phyloP scores from a whole-genome alignment of 2,113 vertebrate species.

The Cynoglossus semilaevis region DNA sequence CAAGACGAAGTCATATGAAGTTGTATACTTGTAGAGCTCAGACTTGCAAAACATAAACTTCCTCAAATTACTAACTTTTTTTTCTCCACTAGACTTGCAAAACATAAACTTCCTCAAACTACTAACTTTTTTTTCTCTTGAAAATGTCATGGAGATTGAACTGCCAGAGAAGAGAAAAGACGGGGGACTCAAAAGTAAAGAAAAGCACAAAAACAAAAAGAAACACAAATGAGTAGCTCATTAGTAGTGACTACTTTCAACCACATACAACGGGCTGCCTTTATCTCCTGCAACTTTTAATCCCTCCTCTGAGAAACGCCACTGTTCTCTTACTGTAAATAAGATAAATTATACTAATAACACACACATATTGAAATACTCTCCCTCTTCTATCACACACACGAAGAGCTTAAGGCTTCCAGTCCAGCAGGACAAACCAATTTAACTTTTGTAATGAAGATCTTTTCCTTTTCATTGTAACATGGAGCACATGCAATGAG shows the following conservation, averaged over 20 bases:
- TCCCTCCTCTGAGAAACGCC: slow-evolving; percentile 1
- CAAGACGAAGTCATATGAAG: too few species aligned
- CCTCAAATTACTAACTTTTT: too few species aligned
- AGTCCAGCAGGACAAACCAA: not conserved
- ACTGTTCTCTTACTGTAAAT: slow-evolving; percentile 6
- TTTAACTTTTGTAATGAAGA: not conserved
- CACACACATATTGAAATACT: not conserved
- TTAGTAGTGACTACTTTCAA: not conserved
- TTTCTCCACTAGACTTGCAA: too few species aligned
- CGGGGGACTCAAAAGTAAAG: too few species aligned
- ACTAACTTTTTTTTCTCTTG: too few species aligned
- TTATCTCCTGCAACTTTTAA: slow-evolving; percentile 9
- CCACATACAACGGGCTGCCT: slow-evolving; percentile 34
- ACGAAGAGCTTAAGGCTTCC: not conserved
- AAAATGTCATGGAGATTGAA: too few species aligned
- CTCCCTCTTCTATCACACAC: slow-evolving; percentile 2
- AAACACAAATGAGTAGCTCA: not conserved
- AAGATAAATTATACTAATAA: slow-evolving; percentile 26
- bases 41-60: too few species aligned
- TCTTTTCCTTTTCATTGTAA: not conserved
- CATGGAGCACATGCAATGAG: not conserved
- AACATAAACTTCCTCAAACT: too few species aligned
- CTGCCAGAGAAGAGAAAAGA: too few species aligned
- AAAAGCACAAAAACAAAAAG: too few species aligned
- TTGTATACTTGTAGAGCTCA: too few species aligned